These are phyloP conservation scores for Paramormyrops hopkinsi DNA, from an alignment of 2,797 vertebrate genomes.

Conservation along the genomic window DNA sequence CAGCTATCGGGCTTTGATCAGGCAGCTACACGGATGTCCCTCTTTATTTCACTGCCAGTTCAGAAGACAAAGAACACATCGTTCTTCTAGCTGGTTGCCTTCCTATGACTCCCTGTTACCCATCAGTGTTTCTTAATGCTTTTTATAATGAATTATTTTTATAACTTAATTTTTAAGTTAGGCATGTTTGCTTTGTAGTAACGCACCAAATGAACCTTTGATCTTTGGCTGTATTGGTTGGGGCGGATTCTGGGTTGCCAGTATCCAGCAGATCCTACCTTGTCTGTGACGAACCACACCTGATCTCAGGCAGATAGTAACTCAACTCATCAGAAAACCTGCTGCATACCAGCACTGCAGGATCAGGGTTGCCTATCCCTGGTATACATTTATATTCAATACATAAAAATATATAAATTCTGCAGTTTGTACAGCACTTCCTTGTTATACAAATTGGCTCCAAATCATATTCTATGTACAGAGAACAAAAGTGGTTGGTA, in stretches of 20 bases:
- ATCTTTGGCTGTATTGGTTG: neutral
- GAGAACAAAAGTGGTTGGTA: constrained; percentile 25
- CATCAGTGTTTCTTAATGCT: neutral
- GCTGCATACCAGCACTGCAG: neutral
- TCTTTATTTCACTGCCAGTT: neutral
- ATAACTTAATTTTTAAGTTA: neutral
- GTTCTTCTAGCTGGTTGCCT: neutral
- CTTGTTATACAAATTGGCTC: constrained; percentile 4
- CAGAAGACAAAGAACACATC: neutral
- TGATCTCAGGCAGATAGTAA: neutral
- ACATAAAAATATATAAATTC: neutral
- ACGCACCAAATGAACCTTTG: neutral
- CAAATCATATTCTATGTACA: constrained; percentile 18
- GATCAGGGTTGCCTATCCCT: neutral
- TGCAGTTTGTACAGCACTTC: neutral
- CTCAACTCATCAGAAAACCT: neutral
- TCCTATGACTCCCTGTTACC: neutral
- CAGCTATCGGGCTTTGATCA: neutral
- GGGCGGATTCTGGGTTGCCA: neutral
- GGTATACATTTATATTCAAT: neutral
- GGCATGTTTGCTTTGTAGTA: neutral
- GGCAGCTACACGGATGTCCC: neutral
- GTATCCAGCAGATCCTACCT: neutral
- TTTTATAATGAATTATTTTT: neutral
- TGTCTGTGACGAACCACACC: neutral